Evolutionary conservation across 2,113 vertebrate species (phyloP).

Genomic region (Halichoerus grypus): DNA sequence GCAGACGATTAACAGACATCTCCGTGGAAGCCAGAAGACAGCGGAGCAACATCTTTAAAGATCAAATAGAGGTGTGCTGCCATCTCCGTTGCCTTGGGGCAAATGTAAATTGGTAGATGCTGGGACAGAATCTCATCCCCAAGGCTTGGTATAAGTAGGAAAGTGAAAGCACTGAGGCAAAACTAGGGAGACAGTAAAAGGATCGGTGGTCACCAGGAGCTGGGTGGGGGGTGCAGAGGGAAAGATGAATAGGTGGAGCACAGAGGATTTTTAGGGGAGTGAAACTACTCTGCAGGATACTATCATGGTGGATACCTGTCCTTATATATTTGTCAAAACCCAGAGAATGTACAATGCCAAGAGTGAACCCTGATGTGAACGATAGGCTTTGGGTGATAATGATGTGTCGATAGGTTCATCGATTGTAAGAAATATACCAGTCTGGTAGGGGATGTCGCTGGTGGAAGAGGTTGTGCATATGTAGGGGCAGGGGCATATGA

Average conservation of each 20-base stretch:
- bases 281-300: not conserved
- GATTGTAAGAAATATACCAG: rapidly evolving
- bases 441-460: not conserved
- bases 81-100: not conserved
- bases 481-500: not conserved
- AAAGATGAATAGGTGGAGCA: not conserved
- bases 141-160: not conserved
- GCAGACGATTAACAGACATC: not conserved
- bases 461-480: rapidly evolving
- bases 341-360: not conserved
- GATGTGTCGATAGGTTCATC: not conserved
- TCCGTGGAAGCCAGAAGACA: not conserved
- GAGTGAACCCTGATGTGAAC: not conserved
- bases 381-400: not conserved
- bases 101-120: not conserved
- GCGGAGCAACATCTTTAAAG: not conserved
- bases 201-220: not conserved
- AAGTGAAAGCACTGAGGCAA: not conserved
- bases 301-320: not conserved
- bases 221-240: not conserved
- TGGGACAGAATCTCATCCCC: not conserved
- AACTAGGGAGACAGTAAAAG: not conserved
- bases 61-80: not conserved
- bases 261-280: not conserved
- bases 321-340: not conserved